These are phyloP conservation scores for Acromyrmex charruanus DNA, from an alignment of 1,140 invertebrate genomes.

Conservation along the genomic window DNA sequence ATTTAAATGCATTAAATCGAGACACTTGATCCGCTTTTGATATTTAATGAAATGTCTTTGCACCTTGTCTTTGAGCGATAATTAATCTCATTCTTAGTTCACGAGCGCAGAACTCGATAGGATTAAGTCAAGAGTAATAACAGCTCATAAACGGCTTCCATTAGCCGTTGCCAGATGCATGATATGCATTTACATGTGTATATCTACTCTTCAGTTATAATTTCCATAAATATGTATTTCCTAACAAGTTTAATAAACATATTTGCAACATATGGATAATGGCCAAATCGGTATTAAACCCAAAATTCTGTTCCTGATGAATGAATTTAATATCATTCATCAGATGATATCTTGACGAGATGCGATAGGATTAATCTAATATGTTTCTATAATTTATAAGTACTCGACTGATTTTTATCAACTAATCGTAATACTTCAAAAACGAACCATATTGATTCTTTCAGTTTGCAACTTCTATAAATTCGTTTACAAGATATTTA, in stretches of 20 bases:
- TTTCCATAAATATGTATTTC: slow-evolving; percentile 1
- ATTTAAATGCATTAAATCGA: neutral
- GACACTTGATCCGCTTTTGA: neutral
- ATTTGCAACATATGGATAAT: neutral
- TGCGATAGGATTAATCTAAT: slow-evolving; percentile 1
- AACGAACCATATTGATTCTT: neutral
- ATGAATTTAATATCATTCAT: slow-evolving; percentile 1
- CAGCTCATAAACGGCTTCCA: slow-evolving; percentile 24
- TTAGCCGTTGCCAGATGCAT: neutral
- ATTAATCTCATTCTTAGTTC: slow-evolving; percentile 36
- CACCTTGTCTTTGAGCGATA: neutral
- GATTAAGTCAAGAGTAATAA: slow-evolving; percentile 44
- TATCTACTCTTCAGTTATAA: slow-evolving; percentile 9
- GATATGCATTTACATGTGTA: neutral
- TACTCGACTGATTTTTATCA: neutral
- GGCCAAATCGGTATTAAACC: neutral
- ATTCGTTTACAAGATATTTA: neutral
- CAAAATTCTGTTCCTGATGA: neutral
- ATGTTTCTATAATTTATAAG: neutral
- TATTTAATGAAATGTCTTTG: slow-evolving; percentile 20
- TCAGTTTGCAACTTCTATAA: neutral
- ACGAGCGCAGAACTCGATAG: slow-evolving; percentile 13
- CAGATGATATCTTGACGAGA: neutral
- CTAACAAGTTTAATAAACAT: slow-evolving; percentile 1
- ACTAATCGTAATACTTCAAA: neutral